These are phyloP conservation scores for Craterocephalus amniculus DNA, from an alignment of 2,797 vertebrate species.

Conservation along the genomic window DNA sequence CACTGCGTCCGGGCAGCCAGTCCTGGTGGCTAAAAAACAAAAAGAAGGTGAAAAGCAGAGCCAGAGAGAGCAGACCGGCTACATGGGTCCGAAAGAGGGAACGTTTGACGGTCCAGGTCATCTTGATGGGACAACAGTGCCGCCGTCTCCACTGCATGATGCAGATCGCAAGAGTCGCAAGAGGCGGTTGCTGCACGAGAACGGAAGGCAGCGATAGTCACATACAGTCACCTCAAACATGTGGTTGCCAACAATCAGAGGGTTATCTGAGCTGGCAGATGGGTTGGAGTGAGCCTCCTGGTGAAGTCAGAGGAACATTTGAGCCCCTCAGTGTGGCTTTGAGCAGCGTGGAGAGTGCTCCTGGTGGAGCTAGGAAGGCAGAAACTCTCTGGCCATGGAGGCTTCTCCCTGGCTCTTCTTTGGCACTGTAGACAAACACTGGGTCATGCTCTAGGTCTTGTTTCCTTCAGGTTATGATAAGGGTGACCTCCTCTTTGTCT, in stretches of 20 bases:
- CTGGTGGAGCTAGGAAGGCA: conserved; percentile 44
- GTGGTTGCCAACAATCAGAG: conserved; percentile 77
- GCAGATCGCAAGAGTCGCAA: conserved; percentile 67
- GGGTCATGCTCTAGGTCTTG: conserved; percentile 66
- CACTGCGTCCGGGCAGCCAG: conserved; percentile 90
- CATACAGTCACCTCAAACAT: conserved; percentile 79
- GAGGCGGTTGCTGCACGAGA: conserved; percentile 70
- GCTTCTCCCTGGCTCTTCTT: conserved; percentile 61
- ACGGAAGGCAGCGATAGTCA: conserved; percentile 69
- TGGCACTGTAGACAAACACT: conserved; percentile 66
- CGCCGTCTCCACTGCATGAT: conserved; percentile 99
- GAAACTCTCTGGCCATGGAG: conserved; percentile 60
- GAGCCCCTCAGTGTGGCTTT: conserved; percentile 44
- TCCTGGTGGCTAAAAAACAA: conserved; percentile 94
- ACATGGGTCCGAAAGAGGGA: conserved; percentile 95
- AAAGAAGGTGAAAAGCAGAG: conserved; percentile 91
- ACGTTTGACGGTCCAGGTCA: conserved; percentile 94
- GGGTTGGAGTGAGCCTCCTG: conserved; percentile 57
- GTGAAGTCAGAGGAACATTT: conserved; percentile 56
- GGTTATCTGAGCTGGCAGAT: conserved; percentile 73
- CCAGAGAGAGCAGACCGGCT: conserved; percentile 90
- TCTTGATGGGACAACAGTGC: conserved; percentile 95
- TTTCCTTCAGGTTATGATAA: conserved; percentile 66
- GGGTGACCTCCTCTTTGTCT: conserved; percentile 67
- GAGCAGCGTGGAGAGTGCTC: conserved; percentile 44